Conservation (phyloP, 2,888 invertebrate genomes). For the Rhagophthalmus giganteus region DNA sequence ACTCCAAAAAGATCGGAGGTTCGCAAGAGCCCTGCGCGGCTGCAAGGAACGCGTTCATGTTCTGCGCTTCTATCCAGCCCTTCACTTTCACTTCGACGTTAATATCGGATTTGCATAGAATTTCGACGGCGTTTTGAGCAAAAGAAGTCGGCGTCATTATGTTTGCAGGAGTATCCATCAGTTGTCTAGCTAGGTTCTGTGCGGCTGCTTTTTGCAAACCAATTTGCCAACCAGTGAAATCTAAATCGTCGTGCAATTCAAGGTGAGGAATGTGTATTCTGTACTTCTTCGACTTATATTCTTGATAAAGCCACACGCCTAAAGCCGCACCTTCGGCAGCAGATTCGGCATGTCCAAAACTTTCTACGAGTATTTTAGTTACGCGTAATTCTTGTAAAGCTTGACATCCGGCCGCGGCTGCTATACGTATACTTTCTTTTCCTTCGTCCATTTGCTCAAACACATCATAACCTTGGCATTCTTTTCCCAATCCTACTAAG, state of each 20-base stretch:
- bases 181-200: slow-evolving; percentile 75
- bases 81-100: slow-evolving; percentile 68
- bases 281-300: slow-evolving; percentile 59
- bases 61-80: slow-evolving; percentile 76
- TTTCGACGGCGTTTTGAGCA: slow-evolving; percentile 68
- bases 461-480: slow-evolving; percentile 67
- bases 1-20: slow-evolving; percentile 77
- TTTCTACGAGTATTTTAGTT: slow-evolving; percentile 68
- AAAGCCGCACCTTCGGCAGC: slow-evolving; percentile 78
- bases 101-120: slow-evolving; percentile 60
- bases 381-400: slow-evolving; percentile 61
- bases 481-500: slow-evolving; percentile 73
- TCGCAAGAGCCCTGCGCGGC: slow-evolving; percentile 77
- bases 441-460: slow-evolving; percentile 74
- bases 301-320: slow-evolving; percentile 71
- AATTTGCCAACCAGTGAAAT: slow-evolving; percentile 70
- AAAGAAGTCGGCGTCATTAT: slow-evolving; percentile 77
- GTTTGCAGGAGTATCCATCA: slow-evolving; percentile 83
- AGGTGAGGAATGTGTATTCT: slow-evolving; percentile 54
- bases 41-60: slow-evolving; percentile 79
- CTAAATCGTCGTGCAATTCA: slow-evolving; percentile 66
- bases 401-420: slow-evolving; percentile 64
- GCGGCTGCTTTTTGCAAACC: slow-evolving; percentile 74
- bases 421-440: slow-evolving; percentile 73
- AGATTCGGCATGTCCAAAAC: slow-evolving; percentile 76